Evolutionary conservation across 2,113 vertebrate species (phyloP).

Genomic region (Chamaetylas fuelleborni): DNA sequence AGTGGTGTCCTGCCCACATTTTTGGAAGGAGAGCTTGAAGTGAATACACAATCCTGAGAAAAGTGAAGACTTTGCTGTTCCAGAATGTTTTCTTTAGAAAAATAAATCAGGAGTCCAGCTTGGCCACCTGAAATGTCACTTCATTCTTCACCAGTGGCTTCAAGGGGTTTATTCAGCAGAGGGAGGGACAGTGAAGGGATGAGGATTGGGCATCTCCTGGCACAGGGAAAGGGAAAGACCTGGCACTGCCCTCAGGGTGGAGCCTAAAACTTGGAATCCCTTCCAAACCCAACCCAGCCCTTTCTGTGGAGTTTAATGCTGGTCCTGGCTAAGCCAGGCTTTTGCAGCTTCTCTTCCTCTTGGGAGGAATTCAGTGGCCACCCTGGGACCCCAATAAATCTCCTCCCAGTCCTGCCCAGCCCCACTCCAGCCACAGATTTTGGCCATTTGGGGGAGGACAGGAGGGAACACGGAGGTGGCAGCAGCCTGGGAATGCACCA

Average conservation of each 20-base stretch:
- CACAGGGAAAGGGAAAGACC: not conserved
- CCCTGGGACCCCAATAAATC: not conserved
- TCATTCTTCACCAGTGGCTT: not conserved
- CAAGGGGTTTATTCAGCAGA: not conserved
- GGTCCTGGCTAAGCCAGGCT: not conserved
- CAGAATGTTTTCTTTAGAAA: not conserved
- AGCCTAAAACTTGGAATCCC: not conserved
- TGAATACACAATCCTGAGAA: not conserved
- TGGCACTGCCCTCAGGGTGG: not conserved
- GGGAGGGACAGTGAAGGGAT: not conserved
- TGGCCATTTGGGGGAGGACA: not conserved
- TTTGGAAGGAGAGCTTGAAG: not conserved
- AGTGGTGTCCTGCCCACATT: not conserved
- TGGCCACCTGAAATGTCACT: not conserved
- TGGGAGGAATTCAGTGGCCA: not conserved
- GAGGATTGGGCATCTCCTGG: not conserved
- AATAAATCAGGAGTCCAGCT: not conserved
- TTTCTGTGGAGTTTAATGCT: not conserved
- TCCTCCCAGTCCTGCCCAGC: not conserved
- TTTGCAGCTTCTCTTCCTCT: not conserved
- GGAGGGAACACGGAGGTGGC: not conserved
- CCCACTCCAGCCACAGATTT: not conserved
- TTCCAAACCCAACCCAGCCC: rapidly evolving
- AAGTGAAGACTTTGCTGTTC: not conserved
- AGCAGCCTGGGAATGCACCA: not conserved